Evolutionary conservation across 2,888 invertebrate genomes (phyloP), one percentile per base, ranked within the genome.

Genomic region (Melanophora roralis): DNA sequence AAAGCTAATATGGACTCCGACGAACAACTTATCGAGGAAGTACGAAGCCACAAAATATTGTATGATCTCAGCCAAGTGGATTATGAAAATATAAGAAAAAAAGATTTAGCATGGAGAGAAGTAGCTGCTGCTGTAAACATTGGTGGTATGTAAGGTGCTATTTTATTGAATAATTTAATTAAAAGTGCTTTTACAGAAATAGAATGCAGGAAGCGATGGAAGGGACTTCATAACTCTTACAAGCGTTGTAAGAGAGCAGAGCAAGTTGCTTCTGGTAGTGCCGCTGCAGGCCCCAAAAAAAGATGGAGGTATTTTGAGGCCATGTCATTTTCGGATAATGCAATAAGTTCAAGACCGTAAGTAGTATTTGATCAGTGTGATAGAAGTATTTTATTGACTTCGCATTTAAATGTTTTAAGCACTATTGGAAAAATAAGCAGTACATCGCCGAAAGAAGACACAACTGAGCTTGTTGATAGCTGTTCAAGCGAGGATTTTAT

Each of bases 261-360:
- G 2, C 36, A 21, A 7, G 4, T 38, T 21, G 38, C 57, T 57
- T 57, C 38, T n/a, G 57, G 57, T 1, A 57, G 36, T 57, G 12
- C 21, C 11, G n/a, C 57, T 19, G 38, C n/a, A 14, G 21, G 12
- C 16, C 57, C 57, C 11, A 57, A 57, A 57, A 36, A 21, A 8
- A 57, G 8, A 8, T 57, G 57, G 57, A 36, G 21, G n/a, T 57
- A 57, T n/a, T 38, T 57, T 2, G 57, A 57, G 6, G 57, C 57
- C 21, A 23, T 57, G 38, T 57, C 57, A 19, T 57, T 38, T 38
- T 21, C 38, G 12, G 57, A 57, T n/a, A 27, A 8, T 21, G 16
- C 38, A 12, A 38, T 38, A 38, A 38, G 57, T 38, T 36, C 57
- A 19, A 36, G 57, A 9, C 4, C n/a, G 57, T 57, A 57, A 57